These are phyloP conservation scores for Hybos culiciformis DNA, from an alignment of 2,888 invertebrate genomes.

Conservation along the genomic window DNA sequence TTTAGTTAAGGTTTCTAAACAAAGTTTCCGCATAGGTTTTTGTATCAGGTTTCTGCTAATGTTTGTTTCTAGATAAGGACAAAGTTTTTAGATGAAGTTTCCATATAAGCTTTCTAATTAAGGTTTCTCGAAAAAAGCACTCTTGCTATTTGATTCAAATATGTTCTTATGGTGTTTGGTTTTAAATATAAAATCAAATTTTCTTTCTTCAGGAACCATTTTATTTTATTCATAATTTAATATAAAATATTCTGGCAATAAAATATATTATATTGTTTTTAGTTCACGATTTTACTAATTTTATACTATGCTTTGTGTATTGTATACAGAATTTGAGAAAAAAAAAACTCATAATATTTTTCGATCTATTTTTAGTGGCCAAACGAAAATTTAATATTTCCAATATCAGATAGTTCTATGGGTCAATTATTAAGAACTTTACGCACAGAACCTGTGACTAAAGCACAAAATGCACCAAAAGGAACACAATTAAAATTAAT, in stretches of 20 bases:
- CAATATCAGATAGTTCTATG: conserved; percentile 34
- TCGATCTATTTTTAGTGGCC: conserved; percentile 30
- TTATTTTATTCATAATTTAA: too few species aligned
- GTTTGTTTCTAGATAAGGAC: too few species aligned
- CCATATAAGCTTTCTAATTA: too few species aligned
- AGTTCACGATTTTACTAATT: neutral
- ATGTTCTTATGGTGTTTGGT: too few species aligned
- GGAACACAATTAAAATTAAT: conserved; percentile 86
- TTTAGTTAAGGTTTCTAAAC: too few species aligned
- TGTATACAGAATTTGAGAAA: neutral
- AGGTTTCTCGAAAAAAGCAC: too few species aligned
- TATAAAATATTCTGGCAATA: conserved; percentile 4
- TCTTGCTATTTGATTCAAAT: too few species aligned
- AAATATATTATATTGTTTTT: neutral
- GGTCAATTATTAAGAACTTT: conserved; percentile 54
- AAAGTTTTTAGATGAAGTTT: too few species aligned
- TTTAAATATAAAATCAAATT: too few species aligned
- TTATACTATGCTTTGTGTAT: neutral
- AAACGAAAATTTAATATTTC: conserved; percentile 34
- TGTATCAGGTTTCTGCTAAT: too few species aligned
- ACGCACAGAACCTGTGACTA: conserved; percentile 49
- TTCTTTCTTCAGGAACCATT: too few species aligned
- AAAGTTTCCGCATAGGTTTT: too few species aligned
- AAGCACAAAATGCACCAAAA: conserved; percentile 64
- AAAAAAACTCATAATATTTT: neutral